Conservation (phyloP, 2,797 vertebrate species). For the Sciurus carolinensis region DNA sequence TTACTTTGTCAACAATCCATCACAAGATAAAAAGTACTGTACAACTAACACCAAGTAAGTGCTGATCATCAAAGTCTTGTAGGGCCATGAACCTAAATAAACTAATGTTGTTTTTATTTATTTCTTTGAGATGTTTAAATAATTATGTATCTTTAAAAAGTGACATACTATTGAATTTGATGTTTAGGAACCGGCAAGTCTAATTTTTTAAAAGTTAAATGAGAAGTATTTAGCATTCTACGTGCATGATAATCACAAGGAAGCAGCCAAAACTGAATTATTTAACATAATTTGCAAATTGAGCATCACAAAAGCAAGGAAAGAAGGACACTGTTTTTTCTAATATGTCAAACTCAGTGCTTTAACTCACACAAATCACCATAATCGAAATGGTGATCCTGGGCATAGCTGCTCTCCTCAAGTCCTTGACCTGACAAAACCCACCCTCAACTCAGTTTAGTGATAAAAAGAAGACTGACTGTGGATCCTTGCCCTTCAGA, state of each 20-base stretch:
- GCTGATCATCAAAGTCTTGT: not conserved
- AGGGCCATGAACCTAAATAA: not conserved
- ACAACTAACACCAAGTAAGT: not conserved
- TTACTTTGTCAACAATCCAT: not conserved
- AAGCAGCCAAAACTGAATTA: not conserved
- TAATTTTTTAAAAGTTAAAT: not conserved
- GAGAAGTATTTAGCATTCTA: constrained; percentile 1
- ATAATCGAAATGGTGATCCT: not conserved
- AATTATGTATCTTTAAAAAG: not conserved
- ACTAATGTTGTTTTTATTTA: not conserved
- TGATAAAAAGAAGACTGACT: not conserved
- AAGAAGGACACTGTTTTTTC: not conserved
- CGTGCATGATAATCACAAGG: not conserved
- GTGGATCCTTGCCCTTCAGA: not conserved
- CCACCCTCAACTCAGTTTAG: not conserved
- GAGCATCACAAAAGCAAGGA: not conserved
- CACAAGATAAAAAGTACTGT: constrained; percentile 11
- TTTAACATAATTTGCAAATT: constrained; percentile 6
- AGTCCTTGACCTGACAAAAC: not conserved
- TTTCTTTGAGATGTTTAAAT: constrained; percentile 50
- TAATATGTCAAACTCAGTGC: not conserved
- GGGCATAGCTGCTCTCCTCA: not conserved
- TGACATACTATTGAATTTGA: constrained; percentile 1
- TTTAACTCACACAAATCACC: not conserved
- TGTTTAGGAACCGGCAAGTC: not conserved